Evolutionary conservation across 2,797 vertebrate genomes (phyloP).

Genomic region (Darevskia nairensis): DNA sequence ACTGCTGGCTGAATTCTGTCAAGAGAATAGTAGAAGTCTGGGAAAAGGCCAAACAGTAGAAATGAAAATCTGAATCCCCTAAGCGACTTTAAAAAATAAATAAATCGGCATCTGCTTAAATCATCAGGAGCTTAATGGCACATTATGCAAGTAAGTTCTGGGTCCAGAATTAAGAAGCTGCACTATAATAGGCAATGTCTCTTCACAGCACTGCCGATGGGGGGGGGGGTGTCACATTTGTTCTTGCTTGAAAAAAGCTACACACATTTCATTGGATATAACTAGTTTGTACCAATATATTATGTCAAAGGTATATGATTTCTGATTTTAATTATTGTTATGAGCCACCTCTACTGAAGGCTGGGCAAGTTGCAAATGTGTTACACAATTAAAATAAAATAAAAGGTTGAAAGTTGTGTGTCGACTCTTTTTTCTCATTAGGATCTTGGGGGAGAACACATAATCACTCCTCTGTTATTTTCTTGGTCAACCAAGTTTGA

Average conservation of each 20-base stretch:
- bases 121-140: background rate
- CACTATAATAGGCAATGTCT: background rate
- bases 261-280: constrained; percentile 10
- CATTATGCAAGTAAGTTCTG: background rate
- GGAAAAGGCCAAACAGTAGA: background rate
- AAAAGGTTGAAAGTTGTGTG: background rate
- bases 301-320: background rate
- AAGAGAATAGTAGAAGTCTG: background rate
- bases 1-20: too few species aligned
- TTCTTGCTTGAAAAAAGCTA: background rate
- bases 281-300: background rate
- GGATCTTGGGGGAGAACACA: background rate
- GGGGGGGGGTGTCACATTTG: background rate
- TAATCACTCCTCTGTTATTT: background rate
- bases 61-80: background rate
- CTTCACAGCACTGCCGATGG: background rate
- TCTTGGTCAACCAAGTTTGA: background rate
- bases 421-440: background rate
- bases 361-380: background rate
- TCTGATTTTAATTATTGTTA: background rate
- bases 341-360: background rate
- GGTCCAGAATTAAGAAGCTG: background rate
- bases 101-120: constrained; percentile 1
- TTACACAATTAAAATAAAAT: background rate
- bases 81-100: background rate